Conservation (phyloP, 1,140 invertebrate species). For the Cydia amplana region DNA sequence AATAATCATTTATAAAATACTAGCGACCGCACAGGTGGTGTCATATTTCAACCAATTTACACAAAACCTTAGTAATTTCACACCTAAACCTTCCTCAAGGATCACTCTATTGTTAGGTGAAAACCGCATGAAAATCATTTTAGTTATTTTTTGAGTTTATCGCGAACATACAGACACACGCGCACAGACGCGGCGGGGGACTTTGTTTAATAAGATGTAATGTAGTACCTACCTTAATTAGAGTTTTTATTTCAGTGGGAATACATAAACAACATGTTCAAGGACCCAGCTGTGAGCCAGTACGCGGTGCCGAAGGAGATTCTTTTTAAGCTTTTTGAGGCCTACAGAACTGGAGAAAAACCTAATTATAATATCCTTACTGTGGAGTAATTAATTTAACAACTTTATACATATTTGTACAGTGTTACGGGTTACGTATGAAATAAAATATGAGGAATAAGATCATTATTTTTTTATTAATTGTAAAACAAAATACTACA, state of each 20-base stretch:
- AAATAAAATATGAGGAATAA: conserved; percentile 14
- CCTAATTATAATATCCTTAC: conserved; percentile 50
- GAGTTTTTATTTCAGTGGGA: conserved; percentile 53
- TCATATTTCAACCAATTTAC: too few species aligned
- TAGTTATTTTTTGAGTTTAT: too few species aligned
- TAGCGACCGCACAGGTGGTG: too few species aligned
- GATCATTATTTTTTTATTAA: background rate
- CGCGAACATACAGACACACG: too few species aligned
- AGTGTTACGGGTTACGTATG: background rate
- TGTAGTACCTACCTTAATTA: too few species aligned
- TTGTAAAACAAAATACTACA: conserved; percentile 28
- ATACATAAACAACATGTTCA: conserved; percentile 57
- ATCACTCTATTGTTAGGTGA: too few species aligned
- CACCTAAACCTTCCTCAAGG: too few species aligned
- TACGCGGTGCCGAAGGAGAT: conserved; percentile 56
- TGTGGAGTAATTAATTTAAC: conserved; percentile 34
- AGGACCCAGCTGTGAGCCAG: conserved; percentile 60
- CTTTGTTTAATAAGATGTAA: too few species aligned
- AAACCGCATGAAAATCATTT: too few species aligned
- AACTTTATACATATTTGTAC: background rate
- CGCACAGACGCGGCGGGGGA: too few species aligned
- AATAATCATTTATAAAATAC: too few species aligned
- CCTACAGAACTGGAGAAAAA: conserved; percentile 41
- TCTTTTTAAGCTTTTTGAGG: conserved; percentile 45
- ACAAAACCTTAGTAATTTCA: too few species aligned